Conservation (phyloP, 2,888 invertebrate species). For the Lochmaea capreae region DNA sequence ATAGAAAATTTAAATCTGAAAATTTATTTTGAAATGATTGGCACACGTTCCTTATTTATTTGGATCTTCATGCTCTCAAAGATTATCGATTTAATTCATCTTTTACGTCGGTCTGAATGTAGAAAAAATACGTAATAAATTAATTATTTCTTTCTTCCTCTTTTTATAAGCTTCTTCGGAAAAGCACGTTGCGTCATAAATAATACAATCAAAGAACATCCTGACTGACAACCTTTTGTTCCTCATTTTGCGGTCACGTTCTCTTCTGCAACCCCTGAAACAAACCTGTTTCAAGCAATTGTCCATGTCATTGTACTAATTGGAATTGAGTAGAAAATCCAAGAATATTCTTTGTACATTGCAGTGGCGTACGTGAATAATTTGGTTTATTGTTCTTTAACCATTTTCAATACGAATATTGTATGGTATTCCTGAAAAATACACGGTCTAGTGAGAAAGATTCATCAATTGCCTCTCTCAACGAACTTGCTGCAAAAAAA, state of each 20-base stretch:
- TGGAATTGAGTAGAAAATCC: constrained; percentile 55
- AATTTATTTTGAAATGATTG: no score
- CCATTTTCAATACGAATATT: neutral
- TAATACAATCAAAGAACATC: constrained; percentile 36
- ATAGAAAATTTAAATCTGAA: no score
- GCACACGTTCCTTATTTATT: no score
- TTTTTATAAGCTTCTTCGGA: neutral
- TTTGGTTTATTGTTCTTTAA: neutral
- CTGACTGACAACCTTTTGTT: constrained; percentile 46
- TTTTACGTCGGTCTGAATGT: neutral
- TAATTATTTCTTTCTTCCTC: neutral
- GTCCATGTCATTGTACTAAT: constrained; percentile 55
- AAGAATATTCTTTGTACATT: constrained; percentile 22
- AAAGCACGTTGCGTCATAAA: constrained; percentile 29
- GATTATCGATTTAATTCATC: neutral
- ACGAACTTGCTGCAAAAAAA: no score
- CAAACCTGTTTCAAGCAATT: constrained; percentile 52
- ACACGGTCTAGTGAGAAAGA: no score
- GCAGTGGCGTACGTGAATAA: constrained; percentile 8
- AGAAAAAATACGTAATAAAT: constrained; percentile 10
- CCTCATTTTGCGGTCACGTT: constrained; percentile 52
- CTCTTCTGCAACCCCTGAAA: constrained; percentile 47
- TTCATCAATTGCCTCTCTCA: no score
- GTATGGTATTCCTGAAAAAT: no score
- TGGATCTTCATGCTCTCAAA: no score